Conservation (phyloP, 2,888 invertebrate species). For the Caenorhabditis angaria region DNA sequence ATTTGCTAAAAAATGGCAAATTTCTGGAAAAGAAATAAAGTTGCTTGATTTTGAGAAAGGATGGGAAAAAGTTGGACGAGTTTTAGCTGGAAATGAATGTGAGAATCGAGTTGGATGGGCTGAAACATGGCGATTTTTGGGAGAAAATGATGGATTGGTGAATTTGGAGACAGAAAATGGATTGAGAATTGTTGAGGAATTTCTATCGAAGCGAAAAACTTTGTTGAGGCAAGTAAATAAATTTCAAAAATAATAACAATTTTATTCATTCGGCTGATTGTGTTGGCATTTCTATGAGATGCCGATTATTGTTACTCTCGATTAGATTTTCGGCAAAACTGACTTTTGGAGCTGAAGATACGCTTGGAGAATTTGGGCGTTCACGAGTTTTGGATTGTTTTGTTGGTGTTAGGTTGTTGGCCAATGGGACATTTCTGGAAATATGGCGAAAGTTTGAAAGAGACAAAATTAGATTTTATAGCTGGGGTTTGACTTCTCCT, state of each 20-base stretch:
- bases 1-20: neutral
- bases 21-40: neutral
- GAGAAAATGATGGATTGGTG: neutral
- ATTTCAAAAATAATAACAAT: no score
- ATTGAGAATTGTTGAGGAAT: neutral
- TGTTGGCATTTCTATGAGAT: no score
- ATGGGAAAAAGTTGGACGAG: neutral
- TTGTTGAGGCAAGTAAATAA: neutral
- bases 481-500: no score
- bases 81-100: neutral
- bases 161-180: neutral
- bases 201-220: neutral
- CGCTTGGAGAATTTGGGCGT: neutral
- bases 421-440: neutral
- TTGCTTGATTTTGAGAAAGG: neutral
- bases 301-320: no score
- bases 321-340: neutral
- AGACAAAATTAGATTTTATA: no score
- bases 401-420: neutral
- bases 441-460: neutral
- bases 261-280: no score
- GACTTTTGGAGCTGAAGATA: neutral
- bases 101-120: neutral
- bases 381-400: neutral
- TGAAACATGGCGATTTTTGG: neutral